phyloP scores from a whole-genome alignment of 2,797 vertebrate genomes.

The Pangasius sanitwongsei region DNA sequence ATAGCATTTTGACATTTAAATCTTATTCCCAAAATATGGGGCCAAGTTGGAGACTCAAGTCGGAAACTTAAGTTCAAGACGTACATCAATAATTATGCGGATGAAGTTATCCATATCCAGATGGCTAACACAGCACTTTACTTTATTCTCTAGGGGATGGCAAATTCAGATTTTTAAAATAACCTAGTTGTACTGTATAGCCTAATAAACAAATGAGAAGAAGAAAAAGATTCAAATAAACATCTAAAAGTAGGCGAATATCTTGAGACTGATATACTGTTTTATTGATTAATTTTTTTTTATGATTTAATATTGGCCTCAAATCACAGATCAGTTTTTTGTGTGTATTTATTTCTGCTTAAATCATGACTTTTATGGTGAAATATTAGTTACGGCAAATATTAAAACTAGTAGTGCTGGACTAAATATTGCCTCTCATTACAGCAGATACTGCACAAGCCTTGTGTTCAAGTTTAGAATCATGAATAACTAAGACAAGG shows the following conservation, averaged over 20 bases:
- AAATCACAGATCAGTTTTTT: not conserved
- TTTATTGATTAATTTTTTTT: not conserved
- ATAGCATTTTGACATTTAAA: not conserved
- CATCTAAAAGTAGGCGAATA: not conserved
- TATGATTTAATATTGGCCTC: not conserved
- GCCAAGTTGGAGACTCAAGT: not conserved
- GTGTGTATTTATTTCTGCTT: not conserved
- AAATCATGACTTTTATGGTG: not conserved
- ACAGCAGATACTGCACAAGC: not conserved
- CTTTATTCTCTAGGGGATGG: not conserved
- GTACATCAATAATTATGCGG: not conserved
- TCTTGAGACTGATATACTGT: not conserved
- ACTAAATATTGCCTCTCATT: not conserved
- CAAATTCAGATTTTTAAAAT: not conserved
- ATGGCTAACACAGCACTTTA: not conserved
- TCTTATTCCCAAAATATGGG: not conserved
- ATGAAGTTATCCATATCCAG: not conserved
- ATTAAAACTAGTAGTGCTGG: not conserved
- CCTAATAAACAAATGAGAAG: not conserved
- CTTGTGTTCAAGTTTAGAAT: not conserved
- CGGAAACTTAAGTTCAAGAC: slow-evolving; percentile 6
- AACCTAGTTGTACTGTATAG: not conserved
- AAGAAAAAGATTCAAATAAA: not conserved
- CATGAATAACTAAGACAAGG: not conserved
- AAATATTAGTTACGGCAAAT: not conserved